Percentiles rank a stretch among this genome's conserved stretches.
These are phyloP conservation scores for Aphodius sticticus DNA, from an alignment of 2,888 invertebrate genomes.

Conservation along the genomic window DNA sequence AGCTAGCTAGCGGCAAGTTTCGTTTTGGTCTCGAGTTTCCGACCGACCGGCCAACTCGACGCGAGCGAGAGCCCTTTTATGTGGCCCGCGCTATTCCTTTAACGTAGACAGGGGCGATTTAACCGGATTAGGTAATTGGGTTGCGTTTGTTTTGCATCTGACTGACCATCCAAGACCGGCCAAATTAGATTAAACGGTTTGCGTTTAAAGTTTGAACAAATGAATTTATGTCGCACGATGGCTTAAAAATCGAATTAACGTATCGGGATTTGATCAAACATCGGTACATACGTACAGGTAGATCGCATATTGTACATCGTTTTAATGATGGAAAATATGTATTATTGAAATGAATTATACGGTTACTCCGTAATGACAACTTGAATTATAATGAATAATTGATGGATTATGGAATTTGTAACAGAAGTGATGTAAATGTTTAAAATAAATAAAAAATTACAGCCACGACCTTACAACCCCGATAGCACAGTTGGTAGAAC, in stretches of 20 bases:
- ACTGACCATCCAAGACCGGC: slow-evolving; percentile 15
- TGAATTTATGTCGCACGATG: slow-evolving; percentile 1
- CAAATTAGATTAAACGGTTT: slow-evolving; percentile 20
- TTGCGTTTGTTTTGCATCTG: slow-evolving; percentile 26
- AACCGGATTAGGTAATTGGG: slow-evolving; percentile 24
- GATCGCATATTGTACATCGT: no score
- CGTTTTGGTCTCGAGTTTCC: no score
- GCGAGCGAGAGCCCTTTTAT: slow-evolving; percentile 5
- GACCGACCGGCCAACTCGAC: slow-evolving; percentile 10
- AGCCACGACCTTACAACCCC: no score
- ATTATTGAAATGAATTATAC: no score
- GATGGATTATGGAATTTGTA: no score
- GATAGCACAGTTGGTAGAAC: no score
- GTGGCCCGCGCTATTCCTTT: slow-evolving; percentile 18
- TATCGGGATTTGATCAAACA: neutral
- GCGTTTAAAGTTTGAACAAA: slow-evolving; percentile 21
- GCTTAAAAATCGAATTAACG: slow-evolving; percentile 13
- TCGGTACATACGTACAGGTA: no score
- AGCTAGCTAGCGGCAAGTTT: neutral
- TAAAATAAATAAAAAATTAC: no score
- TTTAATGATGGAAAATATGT: no score
- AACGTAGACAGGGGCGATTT: slow-evolving; percentile 14
- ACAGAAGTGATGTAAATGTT: no score
- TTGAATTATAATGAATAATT: no score
- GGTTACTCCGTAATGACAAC: no score